These are phyloP conservation scores for Lasius platythorax DNA, from an alignment of 2,888 invertebrate genomes.

Conservation along the genomic window DNA sequence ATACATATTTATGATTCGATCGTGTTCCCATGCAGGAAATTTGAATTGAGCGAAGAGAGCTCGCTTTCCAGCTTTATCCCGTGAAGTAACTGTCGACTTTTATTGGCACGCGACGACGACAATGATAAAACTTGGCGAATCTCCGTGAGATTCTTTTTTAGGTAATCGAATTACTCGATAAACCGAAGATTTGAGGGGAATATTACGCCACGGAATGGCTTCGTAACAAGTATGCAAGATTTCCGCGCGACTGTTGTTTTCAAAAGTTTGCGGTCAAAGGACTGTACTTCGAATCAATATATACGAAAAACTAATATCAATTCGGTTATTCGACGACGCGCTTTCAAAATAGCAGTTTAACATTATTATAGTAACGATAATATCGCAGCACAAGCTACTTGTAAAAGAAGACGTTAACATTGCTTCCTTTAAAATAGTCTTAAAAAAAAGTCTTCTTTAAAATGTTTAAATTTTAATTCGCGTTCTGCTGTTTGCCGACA, in stretches of 20 bases:
- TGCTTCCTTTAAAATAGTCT: neutral
- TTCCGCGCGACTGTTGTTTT: conserved; percentile 44
- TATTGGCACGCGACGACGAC: conserved; percentile 60
- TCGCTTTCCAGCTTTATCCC: conserved; percentile 44
- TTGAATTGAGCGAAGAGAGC: conserved; percentile 68
- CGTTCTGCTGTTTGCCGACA: conserved; percentile 26
- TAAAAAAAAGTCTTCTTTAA: neutral
- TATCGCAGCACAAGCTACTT: neutral
- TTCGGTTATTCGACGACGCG: conserved; percentile 14
- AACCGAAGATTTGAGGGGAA: conserved; percentile 28
- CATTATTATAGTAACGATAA: neutral
- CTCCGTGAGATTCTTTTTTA: conserved; percentile 58
- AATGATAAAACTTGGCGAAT: conserved; percentile 63
- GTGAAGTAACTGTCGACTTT: conserved; percentile 58
- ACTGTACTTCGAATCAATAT: neutral
- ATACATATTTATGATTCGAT: conserved; percentile 86
- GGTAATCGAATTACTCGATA: conserved; percentile 65
- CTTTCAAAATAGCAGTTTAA: neutral
- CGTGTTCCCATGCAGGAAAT: conserved; percentile 74
- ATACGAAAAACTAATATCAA: conserved; percentile 15
- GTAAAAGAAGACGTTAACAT: neutral
- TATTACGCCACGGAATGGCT: conserved; percentile 43
- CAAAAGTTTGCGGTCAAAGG: conserved; percentile 38
- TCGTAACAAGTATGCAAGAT: conserved; percentile 10
- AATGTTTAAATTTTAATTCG: conserved; percentile 1